Percentiles rank a stretch among this genome's conserved stretches.
Evolutionary conservation across 2,888 invertebrate genomes (phyloP).

Genomic region (Cenopis cana): DNA sequence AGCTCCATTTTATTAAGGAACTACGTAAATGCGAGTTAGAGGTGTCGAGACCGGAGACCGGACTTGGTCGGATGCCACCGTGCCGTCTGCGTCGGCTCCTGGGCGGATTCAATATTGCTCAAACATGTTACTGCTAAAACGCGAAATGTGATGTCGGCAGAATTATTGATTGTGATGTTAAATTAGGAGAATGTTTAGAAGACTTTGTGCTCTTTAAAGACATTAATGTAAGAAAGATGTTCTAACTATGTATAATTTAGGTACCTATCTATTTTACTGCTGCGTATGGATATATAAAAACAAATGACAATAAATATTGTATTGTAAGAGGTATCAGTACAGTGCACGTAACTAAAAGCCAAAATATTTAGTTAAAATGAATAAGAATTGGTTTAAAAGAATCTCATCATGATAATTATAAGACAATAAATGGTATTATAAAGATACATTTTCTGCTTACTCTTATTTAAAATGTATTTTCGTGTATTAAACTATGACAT

Average conservation of each 20-base stretch:
- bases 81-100: not conserved
- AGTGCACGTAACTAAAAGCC: not conserved
- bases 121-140: not conserved
- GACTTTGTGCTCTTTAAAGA: conserved; percentile 1
- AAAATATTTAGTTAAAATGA: not conserved
- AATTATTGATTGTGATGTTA: not conserved
- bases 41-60: conserved; percentile 55
- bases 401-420: conserved; percentile 1
- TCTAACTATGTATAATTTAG: not conserved
- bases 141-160: conserved; percentile 3
- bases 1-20: conserved; percentile 60
- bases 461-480: not conserved
- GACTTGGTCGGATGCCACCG: conserved; percentile 51
- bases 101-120: conserved; percentile 16
- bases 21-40: conserved; percentile 62
- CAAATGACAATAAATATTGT: conserved; percentile 4
- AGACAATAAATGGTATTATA: not conserved
- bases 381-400: not conserved
- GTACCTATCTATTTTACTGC: not conserved
- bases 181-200: conserved; percentile 8
- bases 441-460: not conserved
- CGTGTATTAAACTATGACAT: not conserved
- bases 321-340: not conserved
- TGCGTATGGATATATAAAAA: not conserved
- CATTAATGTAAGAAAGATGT: not conserved